phyloP scores from a whole-genome alignment of 1,140 invertebrate genomes.

The Archivesica marissinica region DNA sequence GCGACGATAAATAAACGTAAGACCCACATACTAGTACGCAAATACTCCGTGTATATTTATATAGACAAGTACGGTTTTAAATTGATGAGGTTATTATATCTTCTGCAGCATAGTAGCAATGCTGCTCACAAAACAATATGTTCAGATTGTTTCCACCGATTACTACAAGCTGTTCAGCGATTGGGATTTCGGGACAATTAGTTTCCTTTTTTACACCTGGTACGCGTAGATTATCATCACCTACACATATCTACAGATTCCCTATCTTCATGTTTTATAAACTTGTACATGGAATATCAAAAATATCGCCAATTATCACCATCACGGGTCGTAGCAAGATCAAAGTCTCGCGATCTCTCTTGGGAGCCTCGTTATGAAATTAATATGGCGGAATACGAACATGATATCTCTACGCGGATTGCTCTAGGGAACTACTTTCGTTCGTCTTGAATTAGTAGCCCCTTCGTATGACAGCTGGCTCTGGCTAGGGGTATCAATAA shows the following conservation, averaged over 20 bases:
- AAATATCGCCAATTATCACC: conserved; percentile 12
- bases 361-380: conserved; percentile 42
- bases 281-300: too few species aligned
- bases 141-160: not conserved
- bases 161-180: conserved; percentile 6
- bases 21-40: too few species aligned
- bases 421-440: conserved; percentile 55
- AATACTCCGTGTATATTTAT: too few species aligned
- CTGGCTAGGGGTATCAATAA: conserved; percentile 51
- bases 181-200: too few species aligned
- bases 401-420: conserved; percentile 55
- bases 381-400: conserved; percentile 39
- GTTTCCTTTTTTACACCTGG: conserved; percentile 9
- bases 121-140: too few species aligned
- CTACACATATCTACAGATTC: not conserved
- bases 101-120: too few species aligned
- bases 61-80: too few species aligned
- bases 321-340: conserved; percentile 21
- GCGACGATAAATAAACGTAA: too few species aligned
- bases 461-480: conserved; percentile 36
- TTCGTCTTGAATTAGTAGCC: conserved; percentile 35
- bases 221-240: not conserved
- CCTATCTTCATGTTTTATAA: not conserved
- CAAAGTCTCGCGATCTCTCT: conserved; percentile 51
- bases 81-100: too few species aligned